Evolutionary conservation across 2,113 vertebrate species (phyloP).

Genomic region (Pseudorectes ferrugineus): DNA sequence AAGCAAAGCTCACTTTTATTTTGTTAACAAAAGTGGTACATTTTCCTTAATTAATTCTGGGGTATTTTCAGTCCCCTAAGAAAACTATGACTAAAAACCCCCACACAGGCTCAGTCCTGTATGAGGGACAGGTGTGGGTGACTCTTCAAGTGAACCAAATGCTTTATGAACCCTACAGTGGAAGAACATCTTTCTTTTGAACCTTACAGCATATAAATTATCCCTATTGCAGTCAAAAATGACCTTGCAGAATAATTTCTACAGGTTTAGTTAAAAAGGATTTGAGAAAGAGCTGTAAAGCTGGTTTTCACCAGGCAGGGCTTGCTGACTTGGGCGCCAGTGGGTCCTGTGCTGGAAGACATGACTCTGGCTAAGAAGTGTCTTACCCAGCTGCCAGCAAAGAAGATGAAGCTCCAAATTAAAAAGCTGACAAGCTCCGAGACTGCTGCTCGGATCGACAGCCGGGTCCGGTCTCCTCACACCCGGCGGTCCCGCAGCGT

Average conservation of each 20-base stretch:
- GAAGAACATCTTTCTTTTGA: neutral
- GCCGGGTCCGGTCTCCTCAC: fast-evolving
- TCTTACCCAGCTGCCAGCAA: neutral
- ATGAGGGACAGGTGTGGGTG: neutral
- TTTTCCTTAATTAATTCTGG: neutral
- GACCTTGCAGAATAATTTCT: neutral
- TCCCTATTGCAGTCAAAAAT: neutral
- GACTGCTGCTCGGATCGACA: fast-evolving
- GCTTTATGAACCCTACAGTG: neutral
- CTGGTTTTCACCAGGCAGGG: neutral
- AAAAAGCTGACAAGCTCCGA: too few species aligned
- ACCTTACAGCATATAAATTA: neutral
- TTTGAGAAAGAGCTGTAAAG: neutral
- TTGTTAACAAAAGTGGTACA: neutral
- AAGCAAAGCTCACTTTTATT: neutral
- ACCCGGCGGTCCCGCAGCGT: fast-evolving
- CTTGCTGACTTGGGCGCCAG: neutral
- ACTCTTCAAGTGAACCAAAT: neutral
- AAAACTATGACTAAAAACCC: neutral
- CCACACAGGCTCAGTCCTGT: too few species aligned
- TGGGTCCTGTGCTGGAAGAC: neutral
- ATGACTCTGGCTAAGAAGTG: neutral
- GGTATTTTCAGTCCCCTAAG: neutral
- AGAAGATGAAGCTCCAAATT: neutral
- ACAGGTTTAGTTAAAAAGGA: neutral